A percentile compares a stretch with the other conserved stretches of the same genome.
phyloP scores from a whole-genome alignment of 1,140 invertebrate species.

The Micrasema longulum region DNA sequence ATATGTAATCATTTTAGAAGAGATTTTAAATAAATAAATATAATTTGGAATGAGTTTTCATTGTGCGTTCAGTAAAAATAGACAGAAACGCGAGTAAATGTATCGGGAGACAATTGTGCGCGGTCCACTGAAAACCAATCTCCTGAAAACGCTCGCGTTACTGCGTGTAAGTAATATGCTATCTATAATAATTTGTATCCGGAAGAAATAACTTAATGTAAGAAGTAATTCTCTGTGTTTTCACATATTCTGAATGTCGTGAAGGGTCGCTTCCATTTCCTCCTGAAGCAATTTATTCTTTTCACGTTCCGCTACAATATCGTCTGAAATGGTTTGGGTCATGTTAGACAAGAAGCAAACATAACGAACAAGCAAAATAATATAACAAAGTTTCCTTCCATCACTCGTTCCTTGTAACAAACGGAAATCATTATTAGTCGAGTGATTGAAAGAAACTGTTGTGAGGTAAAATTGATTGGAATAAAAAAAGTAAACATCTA shows the following conservation, averaged over 20 bases:
- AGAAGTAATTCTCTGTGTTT: conserved; percentile 55
- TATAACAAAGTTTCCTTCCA: neutral
- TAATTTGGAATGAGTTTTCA: conserved; percentile 48
- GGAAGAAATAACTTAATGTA: conserved; percentile 44
- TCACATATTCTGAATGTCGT: conserved; percentile 99
- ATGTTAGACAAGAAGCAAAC: conserved; percentile 27
- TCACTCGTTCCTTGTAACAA: neutral
- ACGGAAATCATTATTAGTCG: neutral
- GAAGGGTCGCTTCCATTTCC: conserved; percentile 98
- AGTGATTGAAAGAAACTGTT: neutral
- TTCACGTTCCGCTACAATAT: conserved; percentile 93
- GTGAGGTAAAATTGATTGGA: neutral
- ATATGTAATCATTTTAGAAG: conserved; percentile 30
- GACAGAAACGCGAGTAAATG: neutral
- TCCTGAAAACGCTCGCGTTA: neutral
- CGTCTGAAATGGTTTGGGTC: conserved; percentile 81
- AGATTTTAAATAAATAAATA: conserved; percentile 47
- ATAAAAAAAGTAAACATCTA: neutral
- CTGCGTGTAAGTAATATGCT: conserved; percentile 6
- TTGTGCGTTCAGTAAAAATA: conserved; percentile 33
- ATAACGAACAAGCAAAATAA: conserved; percentile 34
- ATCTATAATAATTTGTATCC: conserved; percentile 31
- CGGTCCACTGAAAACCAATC: neutral
- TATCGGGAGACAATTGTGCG: conserved; percentile 20
- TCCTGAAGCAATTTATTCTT: conserved; percentile 97